These are phyloP conservation scores for Acestrorhynchus altus DNA, from an alignment of 2,797 vertebrate genomes.

Conservation along the genomic window DNA sequence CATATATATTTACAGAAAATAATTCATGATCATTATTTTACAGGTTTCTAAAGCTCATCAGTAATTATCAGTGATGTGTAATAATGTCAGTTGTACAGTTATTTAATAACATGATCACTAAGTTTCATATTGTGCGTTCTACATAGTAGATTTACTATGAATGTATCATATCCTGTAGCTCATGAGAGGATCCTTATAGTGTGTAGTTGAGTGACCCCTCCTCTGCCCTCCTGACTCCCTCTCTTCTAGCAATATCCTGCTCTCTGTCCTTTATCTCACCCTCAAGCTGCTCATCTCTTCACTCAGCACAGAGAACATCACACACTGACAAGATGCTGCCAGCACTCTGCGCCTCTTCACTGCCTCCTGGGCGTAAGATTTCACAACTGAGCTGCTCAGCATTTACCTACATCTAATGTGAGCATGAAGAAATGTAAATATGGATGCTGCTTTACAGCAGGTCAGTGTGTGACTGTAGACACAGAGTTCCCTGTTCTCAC, in stretches of 20 bases:
- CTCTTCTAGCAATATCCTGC: background rate
- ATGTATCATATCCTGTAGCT: no score
- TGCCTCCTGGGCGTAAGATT: background rate
- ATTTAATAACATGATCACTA: no score
- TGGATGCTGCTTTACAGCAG: slow-evolving; percentile 52
- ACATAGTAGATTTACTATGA: no score
- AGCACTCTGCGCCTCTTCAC: background rate
- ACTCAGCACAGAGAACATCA: slow-evolving; percentile 8
- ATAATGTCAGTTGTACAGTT: no score
- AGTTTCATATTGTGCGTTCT: no score
- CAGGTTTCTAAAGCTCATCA: no score
- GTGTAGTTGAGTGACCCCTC: background rate
- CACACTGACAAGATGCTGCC: slow-evolving; percentile 12
- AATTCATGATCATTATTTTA: no score
- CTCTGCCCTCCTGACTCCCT: background rate
- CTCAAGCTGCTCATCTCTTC: slow-evolving; percentile 6
- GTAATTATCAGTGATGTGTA: no score
- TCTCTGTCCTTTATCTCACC: background rate
- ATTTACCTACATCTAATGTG: slow-evolving; percentile 14
- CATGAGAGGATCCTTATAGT: no score
- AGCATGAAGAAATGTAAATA: slow-evolving; percentile 13
- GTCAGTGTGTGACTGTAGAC: slow-evolving; percentile 66
- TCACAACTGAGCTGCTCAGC: slow-evolving; percentile 7
- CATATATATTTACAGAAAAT: no score
- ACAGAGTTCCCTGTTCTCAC: slow-evolving; percentile 58